Base-by-base conservation (phyloP, 2,113 vertebrate species). In the Actenoides lindsayi region DNA sequence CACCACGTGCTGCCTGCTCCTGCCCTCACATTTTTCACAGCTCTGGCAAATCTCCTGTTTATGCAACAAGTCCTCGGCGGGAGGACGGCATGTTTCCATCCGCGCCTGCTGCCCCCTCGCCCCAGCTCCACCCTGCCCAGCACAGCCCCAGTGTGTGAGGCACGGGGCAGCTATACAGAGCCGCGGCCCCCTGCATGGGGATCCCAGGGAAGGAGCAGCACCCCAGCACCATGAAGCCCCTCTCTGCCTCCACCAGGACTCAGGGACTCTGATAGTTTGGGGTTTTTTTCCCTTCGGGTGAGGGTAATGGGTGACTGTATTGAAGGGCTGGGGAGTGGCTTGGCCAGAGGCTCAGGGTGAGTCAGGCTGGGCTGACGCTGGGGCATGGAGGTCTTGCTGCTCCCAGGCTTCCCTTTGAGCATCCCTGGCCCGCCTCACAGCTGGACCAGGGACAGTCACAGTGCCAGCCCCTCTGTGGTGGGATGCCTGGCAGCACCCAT, bases 51-150 rank as follows among this genome's bases (percentile, higher is more conserved):
- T 88, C 70, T 96, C 74, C 88, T 93, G 95, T 96, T 97, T 97
- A 96, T 96, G 94, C 91, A 97, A 97, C 78, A 75, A 50, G 71
- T 83, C 92, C 68, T 53, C 7, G 4, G 63, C 63, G 1, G 60
- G 50, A 96, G 97, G 92, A 96, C 88, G 1, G 92, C 88, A 87
- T 95, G 93, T 95, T 97, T 97, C 95, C 92, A 91, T 91, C 77
- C 16, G 14, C 56, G 2, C 63, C 75, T 11, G 23, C 78, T 88
- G 79, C 89, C 83, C 76, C 78, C 62, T 44, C 23, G 0, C 21
- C 67, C 51, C 92, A 82, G 92, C 95, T 90, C 94, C 96, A 87
- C 93, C 93, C 95, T 69, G 79, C 88, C 90, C 35, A 2, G 54
- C 91, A 84, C 85, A 85, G 78, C 50, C 44, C n/a, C 9, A 0